Evolutionary conservation across 2,888 invertebrate genomes (phyloP).

Genomic region (Rotaria magnacalcarata): DNA sequence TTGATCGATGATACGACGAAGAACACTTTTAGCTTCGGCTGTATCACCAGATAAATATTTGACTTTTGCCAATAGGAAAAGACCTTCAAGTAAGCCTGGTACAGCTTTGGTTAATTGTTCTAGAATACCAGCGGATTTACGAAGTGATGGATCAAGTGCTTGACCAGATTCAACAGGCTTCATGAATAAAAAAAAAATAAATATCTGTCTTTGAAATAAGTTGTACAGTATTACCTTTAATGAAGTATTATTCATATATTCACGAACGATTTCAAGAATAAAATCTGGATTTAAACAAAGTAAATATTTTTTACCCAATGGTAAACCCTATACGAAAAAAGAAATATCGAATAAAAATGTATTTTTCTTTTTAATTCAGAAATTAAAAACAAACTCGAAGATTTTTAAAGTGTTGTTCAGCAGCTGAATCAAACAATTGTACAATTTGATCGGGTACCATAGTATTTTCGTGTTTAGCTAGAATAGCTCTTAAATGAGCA

Average conservation of each 20-base stretch:
- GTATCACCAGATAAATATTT: conserved; percentile 75
- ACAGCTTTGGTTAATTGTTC: conserved; percentile 72
- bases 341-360: not conserved
- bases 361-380: not conserved
- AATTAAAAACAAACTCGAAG: conserved; percentile 53
- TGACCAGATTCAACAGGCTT: conserved; percentile 67
- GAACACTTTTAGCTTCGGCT: conserved; percentile 68
- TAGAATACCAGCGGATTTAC: conserved; percentile 67
- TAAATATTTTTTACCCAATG: conserved; percentile 73
- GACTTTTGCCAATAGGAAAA: conserved; percentile 71
- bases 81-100: conserved; percentile 69
- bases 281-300: conserved; percentile 78
- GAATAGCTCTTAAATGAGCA: conserved; percentile 58
- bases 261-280: conserved; percentile 71
- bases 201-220: not conserved
- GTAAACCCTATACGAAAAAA: conserved; percentile 60
- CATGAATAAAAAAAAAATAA: conserved; percentile 45
- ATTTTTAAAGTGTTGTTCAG: conserved; percentile 55
- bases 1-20: conserved; percentile 71
- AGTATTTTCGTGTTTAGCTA: conserved; percentile 55
- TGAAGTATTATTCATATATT: conserved; percentile 69
- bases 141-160: conserved; percentile 61
- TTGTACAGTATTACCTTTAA: conserved; percentile 54
- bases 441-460: conserved; percentile 55
- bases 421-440: conserved; percentile 55